Base-by-base conservation (phyloP, 2,797 vertebrate species). In the Thalassophryne amazonica region DNA sequence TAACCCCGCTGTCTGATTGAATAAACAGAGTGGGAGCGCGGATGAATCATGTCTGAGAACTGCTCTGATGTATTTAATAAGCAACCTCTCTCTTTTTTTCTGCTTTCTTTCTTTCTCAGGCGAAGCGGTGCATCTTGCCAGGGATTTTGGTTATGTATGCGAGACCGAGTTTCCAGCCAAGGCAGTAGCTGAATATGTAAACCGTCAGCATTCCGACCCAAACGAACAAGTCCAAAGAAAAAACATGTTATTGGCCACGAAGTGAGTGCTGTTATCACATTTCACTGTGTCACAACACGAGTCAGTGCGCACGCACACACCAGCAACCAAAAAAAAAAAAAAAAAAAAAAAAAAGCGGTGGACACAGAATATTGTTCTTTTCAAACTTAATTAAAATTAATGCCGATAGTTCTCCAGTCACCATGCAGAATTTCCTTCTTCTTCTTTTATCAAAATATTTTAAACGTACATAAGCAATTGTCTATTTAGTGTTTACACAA, bases 151-250 rank as follows among this genome's bases (percentile, higher is more conserved):
- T 89, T 99, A 98, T 70, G 95, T 98, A 84, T 99, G 97, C 63
- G 97, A 99, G 91, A 99, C 97, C 41, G 96, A 98, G 90, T 99
- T 99, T 88, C 96, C 96, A 91, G 94, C 96, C 93, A 99, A 98
- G 93, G 97, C 96, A 86, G 91, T 97, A 93, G 96, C 95, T 88
- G 96, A 98, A 92, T 99, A 97, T 93, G 93, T 97, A 91, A 99
- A 98, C 93, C 94, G 96, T 92, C 96, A 99, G 86, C 97, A 99
- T 92, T 97, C 95, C 88, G 97, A 99, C 93, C 97, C 97, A 92
- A 98, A 97, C 71, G 97, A 99, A 92, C 97, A 98, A 97, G 95
- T 98, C 93, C 97, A 97, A 93, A 97, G 97, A 94, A 99, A 99
- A 96, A 99, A 98, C 93, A 99, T 99, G 97, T 90, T 99, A 82